Base-by-base conservation (phyloP, 2,797 vertebrate genomes). In the Sebastiscus tertius region DNA sequence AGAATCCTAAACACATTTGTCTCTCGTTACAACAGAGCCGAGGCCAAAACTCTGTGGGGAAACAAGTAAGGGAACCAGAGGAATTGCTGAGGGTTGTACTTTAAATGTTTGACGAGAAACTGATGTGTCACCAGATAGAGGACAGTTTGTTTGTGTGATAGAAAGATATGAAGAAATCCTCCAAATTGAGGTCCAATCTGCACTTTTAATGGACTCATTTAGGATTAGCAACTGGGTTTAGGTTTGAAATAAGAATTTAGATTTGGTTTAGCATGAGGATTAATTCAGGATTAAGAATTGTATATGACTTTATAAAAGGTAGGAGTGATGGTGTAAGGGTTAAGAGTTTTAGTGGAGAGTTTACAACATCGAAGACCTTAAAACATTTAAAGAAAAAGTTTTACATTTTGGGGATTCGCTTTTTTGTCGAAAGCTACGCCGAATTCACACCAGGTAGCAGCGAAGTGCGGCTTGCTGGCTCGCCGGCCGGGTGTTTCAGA, bases 1-100 rank as follows among this genome's bases (percentile, higher is more conserved):
- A 56, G 52, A 46, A 81, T 75, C 66, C 67, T n/a, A 34, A 76
- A 76, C 66, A 83, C 84, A 88, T 82, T 88, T 79, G 27, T 84
- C 60, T 83, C 1, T 54, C 2, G 20, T 88, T 86, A 73, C 56
- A 62, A 58, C 46, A 64, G 1, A 79, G 8, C 14, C 9, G 8
- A 67, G 13, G 78, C 36, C 79, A 79, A 83, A 89, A 24, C 55
- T 65, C 10, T 75, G 78, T 1, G 10, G 2, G 2, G 31, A 70
- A 12, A 49, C 46, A 12, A 1, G 20, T 27, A 12, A 34, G 34
- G 24, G 5, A 62, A 39, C 22, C 24, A 39, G 34, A 27, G 16
- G 31, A 60, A 22, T 18, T 36, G 56, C 20, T 64, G 8, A 0
- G 42, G 20, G 29, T 61, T 72, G 24, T n/a, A n/a, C n/a, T n/a